Evolutionary conservation across 2,888 invertebrate species (phyloP).

Genomic region (Geophilus truncorum): DNA sequence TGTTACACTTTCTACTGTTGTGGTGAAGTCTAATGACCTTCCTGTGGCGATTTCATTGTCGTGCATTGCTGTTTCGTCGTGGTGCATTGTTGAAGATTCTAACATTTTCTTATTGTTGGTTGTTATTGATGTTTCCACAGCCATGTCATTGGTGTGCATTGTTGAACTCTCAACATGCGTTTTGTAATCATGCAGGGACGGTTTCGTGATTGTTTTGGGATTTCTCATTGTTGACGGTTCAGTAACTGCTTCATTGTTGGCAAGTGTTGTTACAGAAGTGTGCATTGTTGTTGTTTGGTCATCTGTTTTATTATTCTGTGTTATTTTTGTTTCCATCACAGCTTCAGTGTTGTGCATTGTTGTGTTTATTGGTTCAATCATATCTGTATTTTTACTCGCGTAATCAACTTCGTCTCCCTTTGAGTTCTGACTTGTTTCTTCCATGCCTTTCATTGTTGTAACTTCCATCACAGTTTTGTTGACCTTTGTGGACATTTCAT

Average conservation of each 20-base stretch:
- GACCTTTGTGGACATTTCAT: neutral
- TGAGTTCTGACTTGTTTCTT: neutral
- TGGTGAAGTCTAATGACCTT: no score
- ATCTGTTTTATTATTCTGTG: neutral
- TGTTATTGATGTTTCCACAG: no score
- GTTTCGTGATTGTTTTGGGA: neutral
- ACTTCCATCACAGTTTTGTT: neutral
- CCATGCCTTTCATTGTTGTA: neutral
- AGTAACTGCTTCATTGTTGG: neutral
- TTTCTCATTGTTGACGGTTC: neutral
- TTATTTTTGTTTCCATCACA: neutral
- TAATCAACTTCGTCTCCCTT: neutral
- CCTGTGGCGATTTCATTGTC: neutral
- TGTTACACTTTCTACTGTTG: neutral
- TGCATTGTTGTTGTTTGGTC: neutral
- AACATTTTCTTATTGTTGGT: no score
- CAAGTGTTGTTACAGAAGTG: no score
- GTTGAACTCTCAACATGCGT: no score
- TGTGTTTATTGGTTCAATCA: no score
- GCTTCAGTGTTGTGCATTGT: no score
- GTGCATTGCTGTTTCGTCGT: neutral
- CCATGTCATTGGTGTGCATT: no score
- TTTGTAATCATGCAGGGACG: no score
- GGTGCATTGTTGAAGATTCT: no score
- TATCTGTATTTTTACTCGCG: no score